A percentile compares a stretch with the other conserved stretches of the same genome.
Conservation (phyloP, 2,888 invertebrate species). For the Ophion slaviceki region DNA sequence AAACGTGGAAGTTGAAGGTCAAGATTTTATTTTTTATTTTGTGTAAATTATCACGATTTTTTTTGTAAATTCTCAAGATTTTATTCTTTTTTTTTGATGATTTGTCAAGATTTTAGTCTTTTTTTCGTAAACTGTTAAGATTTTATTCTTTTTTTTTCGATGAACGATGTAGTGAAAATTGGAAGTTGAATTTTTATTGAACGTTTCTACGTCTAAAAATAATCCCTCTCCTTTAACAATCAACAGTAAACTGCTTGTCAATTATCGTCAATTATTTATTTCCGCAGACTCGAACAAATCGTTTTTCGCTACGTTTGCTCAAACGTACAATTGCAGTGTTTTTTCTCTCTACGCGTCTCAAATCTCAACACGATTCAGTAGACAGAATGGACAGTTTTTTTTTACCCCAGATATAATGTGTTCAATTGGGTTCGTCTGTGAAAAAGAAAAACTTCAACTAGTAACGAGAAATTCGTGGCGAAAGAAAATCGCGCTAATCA, state of each 20-base stretch:
- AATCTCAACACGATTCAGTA: not conserved
- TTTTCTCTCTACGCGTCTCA: not conserved
- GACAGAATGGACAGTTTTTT: constrained; percentile 23
- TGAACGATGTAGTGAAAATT: too few relatives aligned
- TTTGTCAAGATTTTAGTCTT: not conserved
- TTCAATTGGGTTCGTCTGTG: constrained; percentile 52
- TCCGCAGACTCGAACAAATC: too few relatives aligned
- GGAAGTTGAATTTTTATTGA: too few relatives aligned
- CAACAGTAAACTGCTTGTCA: too few relatives aligned
- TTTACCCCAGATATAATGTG: constrained; percentile 52
- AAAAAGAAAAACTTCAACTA: constrained; percentile 8
- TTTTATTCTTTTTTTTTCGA: too few relatives aligned
- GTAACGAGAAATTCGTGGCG: constrained; percentile 46
- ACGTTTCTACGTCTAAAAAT: too few relatives aligned
- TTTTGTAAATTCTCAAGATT: too few relatives aligned
- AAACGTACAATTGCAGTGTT: constrained; percentile 15
- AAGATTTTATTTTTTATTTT: too few relatives aligned
- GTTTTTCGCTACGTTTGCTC: constrained; percentile 27
- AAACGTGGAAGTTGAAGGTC: not conserved
- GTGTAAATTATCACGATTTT: too few relatives aligned
- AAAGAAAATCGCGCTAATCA: constrained; percentile 38
- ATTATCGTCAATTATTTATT: too few relatives aligned
- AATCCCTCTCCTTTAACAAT: too few relatives aligned
- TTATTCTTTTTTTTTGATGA: not conserved
- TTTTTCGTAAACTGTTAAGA: not conserved